phyloP scores from a whole-genome alignment of 2,113 vertebrate genomes.

The Athene noctua region DNA sequence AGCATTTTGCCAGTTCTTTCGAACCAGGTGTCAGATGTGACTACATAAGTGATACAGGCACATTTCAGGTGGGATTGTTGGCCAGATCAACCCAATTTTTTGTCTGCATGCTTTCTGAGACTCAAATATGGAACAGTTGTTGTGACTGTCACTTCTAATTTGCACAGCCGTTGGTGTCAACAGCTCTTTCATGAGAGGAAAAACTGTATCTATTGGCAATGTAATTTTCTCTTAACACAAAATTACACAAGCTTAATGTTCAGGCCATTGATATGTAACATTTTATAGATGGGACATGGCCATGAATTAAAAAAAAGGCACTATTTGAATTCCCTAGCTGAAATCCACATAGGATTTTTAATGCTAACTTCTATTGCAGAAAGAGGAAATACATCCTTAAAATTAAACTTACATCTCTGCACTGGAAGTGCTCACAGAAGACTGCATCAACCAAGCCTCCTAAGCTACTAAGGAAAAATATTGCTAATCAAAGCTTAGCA shows the following conservation, averaged over 20 bases:
- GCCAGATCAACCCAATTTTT: background rate
- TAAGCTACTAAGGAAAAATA: background rate
- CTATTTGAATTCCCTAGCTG: slow-evolving; percentile 4
- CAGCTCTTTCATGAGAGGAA: background rate
- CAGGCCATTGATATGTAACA: background rate
- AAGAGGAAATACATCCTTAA: background rate
- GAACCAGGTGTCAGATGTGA: background rate
- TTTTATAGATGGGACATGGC: background rate
- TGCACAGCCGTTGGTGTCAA: slow-evolving; percentile 12
- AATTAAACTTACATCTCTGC: background rate
- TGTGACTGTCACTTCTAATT: slow-evolving; percentile 39
- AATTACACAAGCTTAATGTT: background rate
- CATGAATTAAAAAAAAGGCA: background rate
- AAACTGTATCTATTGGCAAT: slow-evolving; percentile 2
- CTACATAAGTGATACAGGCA: background rate
- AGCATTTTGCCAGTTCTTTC: background rate
- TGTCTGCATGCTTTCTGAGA: background rate
- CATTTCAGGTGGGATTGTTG: background rate
- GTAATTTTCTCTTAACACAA: slow-evolving; percentile 14
- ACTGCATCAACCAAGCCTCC: background rate
- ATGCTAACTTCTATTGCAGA: background rate
- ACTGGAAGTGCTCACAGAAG: background rate
- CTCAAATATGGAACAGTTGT: slow-evolving; percentile 14
- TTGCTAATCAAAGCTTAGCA: background rate
- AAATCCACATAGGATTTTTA: background rate